These are phyloP conservation scores for Drosophila serrata DNA, from an alignment of 1,140 invertebrate species.

Conservation along the genomic window DNA sequence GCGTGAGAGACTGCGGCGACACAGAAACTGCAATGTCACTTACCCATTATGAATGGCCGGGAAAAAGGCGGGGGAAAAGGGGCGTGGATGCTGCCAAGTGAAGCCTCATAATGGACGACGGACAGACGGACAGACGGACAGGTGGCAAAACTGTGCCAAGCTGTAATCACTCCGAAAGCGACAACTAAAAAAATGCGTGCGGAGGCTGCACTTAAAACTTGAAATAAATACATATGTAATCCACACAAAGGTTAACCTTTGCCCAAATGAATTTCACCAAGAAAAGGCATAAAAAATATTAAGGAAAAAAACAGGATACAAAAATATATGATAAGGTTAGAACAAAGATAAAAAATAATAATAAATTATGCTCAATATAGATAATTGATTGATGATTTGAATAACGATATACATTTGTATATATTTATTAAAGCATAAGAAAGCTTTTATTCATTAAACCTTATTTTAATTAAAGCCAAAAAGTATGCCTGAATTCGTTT, in stretches of 20 bases:
- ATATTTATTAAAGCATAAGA: background rate
- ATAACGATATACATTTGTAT: background rate
- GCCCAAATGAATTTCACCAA: background rate
- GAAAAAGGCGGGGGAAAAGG: slow-evolving; percentile 4
- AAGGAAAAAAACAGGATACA: background rate
- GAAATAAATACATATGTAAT: background rate
- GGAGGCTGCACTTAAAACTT: slow-evolving; percentile 26
- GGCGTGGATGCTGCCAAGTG: slow-evolving; percentile 22
- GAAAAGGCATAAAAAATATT: background rate
- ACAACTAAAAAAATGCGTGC: slow-evolving; percentile 23
- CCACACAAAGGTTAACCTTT: background rate
- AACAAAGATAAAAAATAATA: no score
- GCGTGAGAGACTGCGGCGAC: slow-evolving; percentile 55
- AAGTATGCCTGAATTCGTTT: background rate
- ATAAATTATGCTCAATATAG: background rate
- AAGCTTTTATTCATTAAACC: background rate
- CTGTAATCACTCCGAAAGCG: slow-evolving; percentile 23
- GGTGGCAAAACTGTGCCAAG: slow-evolving; percentile 33
- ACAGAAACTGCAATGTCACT: slow-evolving; percentile 71
- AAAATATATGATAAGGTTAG: no score
- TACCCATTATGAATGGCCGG: slow-evolving; percentile 57
- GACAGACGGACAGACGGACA: background rate
- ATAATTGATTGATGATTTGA: background rate
- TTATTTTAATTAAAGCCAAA: background rate
- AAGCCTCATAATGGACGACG: slow-evolving; percentile 20